Base-by-base conservation (phyloP, 1,140 invertebrate genomes). In the Littorina saxatilis region DNA sequence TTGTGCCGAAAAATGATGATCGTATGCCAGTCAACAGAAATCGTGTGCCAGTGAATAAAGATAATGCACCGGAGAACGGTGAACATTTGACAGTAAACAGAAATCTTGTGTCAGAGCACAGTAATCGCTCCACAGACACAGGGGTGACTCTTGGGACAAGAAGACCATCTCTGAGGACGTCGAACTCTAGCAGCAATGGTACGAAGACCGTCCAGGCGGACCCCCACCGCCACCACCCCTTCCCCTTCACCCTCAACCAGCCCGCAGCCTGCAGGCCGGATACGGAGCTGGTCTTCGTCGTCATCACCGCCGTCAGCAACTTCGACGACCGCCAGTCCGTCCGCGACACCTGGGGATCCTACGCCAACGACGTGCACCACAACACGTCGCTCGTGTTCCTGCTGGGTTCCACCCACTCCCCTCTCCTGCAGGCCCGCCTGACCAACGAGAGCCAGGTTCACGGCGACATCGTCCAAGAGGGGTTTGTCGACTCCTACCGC, bases 381-480 rank as follows among this genome's bases (percentile, higher is more conserved):
- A 68, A 83, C 15, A 78, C 79, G 13, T 70, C 86, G 17, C 39
- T 90, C n/a, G 90, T 96, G 23, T 97, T 97, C 89, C 91, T 97
- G 11, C 75, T 97, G n/a, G 96, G 96, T 13, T 91, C 92, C 27
- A 93, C 95, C 76, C 74, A 87, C 0, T 82, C 87, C 11, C 83
- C 96, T 4, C 85, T 93, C 20, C 85, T 93, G 40, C 75, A 87
- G 52, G 66, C 37, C 15, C 37, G 43, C 52, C 40, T 85, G 13
- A 15, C 32, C 15, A 55, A 37, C 32, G 96, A 98, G 91, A 94
- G 94, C 87, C 85, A 85, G 0, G 84, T 83, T 0, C 94, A 95
- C 86, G 91, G 93, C 23, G 96, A 98, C 88, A 93, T 97, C 79
- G 93, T 97, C 39, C 96, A 96, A 92, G 96, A 95, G 27, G 95